Evolutionary conservation across 1,140 invertebrate genomes (phyloP).

Genomic region (Sycophaga agraensis): DNA sequence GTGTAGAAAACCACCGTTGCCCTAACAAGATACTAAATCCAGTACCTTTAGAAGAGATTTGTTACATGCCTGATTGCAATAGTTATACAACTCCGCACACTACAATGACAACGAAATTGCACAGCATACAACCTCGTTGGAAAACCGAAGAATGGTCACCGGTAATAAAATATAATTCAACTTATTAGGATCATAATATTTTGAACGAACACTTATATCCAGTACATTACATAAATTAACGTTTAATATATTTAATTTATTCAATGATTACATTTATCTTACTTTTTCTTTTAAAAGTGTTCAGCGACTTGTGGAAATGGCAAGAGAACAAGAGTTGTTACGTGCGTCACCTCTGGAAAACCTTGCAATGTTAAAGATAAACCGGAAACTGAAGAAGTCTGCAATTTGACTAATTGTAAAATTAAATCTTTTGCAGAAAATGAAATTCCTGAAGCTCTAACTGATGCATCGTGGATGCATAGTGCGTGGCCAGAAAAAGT

Average conservation of each 20-base stretch:
- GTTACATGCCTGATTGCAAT: constrained; percentile 12
- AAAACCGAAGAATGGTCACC: constrained; percentile 40
- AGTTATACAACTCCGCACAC: constrained; percentile 4
- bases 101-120: neutral
- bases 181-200: neutral
- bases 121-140: constrained; percentile 28
- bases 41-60: neutral
- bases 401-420: constrained; percentile 37
- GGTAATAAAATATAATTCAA: too few relatives aligned
- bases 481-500: constrained; percentile 47
- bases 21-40: neutral
- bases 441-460: constrained; percentile 24
- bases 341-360: constrained; percentile 33
- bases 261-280: too few relatives aligned
- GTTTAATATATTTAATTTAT: too few relatives aligned
- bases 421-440: constrained; percentile 18
- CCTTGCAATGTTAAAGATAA: constrained; percentile 36
- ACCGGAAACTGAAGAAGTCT: constrained; percentile 38
- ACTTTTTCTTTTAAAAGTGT: constrained; percentile 43
- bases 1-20: constrained; percentile 50
- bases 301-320: constrained; percentile 43
- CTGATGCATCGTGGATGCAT: constrained; percentile 39
- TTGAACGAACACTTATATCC: too few relatives aligned
- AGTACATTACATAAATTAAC: too few relatives aligned
- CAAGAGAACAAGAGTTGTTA: constrained; percentile 36